Conservation (phyloP, 1,140 invertebrate species). For the Apis florea region DNA sequence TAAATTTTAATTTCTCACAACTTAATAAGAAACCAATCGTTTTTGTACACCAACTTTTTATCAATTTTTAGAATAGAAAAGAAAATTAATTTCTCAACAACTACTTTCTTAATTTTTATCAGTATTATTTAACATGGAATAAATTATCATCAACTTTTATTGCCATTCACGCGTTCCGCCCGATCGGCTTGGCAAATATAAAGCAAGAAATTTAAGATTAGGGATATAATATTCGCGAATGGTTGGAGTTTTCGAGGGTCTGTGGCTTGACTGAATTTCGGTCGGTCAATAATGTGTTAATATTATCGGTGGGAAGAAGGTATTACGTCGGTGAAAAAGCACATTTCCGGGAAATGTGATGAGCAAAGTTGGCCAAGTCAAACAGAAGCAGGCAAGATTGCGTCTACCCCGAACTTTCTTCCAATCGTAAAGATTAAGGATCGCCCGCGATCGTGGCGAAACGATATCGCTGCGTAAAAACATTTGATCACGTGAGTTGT, state of each 20-base stretch:
- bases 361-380: slow-evolving; percentile 23
- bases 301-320: not conserved
- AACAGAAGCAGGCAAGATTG: slow-evolving; percentile 17
- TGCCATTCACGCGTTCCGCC: not conserved
- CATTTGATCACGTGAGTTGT: not conserved
- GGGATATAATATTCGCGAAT: not conserved
- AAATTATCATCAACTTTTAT: too few relatives aligned
- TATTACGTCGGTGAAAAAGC: not conserved
- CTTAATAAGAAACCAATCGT: too few relatives aligned
- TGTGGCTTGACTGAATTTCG: not conserved
- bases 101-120: too few relatives aligned
- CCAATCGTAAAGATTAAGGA: slow-evolving; percentile 1
- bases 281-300: slow-evolving; percentile 2
- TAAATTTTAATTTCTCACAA: too few relatives aligned
- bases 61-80: too few relatives aligned
- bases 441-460: not conserved
- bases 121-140: not conserved
- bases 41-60: too few relatives aligned
- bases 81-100: too few relatives aligned
- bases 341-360: not conserved
- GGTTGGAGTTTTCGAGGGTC: too few relatives aligned
- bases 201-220: not conserved
- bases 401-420: not conserved
- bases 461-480: not conserved
- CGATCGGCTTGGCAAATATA: not conserved